A percentile compares a stretch with the other conserved stretches of the same genome.
These are phyloP conservation scores for Aurelia aurita DNA, from an alignment of 30 jellyfish, hydroid and myxozoan genomes.

Conservation along the genomic window DNA sequence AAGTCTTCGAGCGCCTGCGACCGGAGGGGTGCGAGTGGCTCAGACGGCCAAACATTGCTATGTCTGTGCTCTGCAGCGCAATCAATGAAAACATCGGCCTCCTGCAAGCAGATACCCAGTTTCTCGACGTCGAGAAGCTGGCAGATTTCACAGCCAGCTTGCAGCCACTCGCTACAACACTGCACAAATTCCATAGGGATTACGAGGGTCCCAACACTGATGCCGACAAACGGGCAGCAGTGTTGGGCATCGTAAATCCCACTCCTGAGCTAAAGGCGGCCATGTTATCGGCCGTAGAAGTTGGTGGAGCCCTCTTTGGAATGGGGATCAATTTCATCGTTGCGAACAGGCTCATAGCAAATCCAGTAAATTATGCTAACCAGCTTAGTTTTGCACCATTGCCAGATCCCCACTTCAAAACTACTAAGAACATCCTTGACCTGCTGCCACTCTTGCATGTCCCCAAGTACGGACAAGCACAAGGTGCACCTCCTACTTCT, in stretches of 20 bases:
- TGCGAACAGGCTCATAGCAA: constrained; percentile 14
- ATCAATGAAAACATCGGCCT: constrained; percentile 3
- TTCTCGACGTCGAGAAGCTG: not conserved
- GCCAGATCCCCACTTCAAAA: constrained; percentile 14
- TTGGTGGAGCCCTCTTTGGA: constrained; percentile 11
- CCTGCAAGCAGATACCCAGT: not conserved
- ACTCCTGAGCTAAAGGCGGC: too few species aligned
- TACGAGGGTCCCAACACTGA: not conserved
- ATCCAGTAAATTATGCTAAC: constrained; percentile 8
- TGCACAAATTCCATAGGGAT: not conserved
- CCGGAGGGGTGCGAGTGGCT: too few species aligned
- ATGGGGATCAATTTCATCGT: constrained; percentile 10
- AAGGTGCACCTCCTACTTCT: too few species aligned
- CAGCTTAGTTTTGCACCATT: constrained; percentile 7
- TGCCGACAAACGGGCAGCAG: too few species aligned
- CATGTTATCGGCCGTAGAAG: too few species aligned
- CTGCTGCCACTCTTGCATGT: too few species aligned
- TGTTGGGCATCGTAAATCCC: too few species aligned
- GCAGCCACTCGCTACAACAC: not conserved
- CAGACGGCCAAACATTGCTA: constrained; percentile 33
- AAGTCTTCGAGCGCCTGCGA: too few species aligned
- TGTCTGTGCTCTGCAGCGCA: constrained; percentile 16
- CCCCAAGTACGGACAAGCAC: too few species aligned
- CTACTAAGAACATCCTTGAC: not conserved
- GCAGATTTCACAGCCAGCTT: not conserved